Conservation (phyloP, 2,113 vertebrate genomes). For the Laticauda colubrina region DNA sequence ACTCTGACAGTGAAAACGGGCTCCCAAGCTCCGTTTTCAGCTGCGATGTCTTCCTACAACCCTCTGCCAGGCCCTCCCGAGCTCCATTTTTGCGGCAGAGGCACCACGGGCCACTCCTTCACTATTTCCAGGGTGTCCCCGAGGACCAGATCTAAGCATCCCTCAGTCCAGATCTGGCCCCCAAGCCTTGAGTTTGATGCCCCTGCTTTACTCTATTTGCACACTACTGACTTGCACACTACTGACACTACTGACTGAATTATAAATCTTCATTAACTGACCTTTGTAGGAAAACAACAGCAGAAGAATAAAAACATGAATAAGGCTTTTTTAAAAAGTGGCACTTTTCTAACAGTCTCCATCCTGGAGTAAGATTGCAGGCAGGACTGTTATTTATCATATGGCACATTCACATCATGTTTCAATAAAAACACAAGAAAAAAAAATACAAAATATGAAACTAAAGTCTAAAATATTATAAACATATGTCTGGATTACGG, state of each 20-base stretch:
- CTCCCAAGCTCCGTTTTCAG: no score
- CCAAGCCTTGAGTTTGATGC: no score
- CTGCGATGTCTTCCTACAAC: no score
- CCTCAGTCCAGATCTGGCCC: no score
- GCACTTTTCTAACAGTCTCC: neutral
- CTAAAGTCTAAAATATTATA: neutral
- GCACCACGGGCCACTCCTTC: no score
- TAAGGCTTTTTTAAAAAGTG: neutral
- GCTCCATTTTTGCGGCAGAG: no score
- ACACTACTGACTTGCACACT: neutral
- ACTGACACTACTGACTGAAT: neutral
- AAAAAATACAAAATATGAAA: neutral
- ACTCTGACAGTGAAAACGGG: no score
- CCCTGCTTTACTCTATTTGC: neutral
- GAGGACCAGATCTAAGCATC: no score
- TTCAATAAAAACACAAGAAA: neutral
- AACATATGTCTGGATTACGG: neutral
- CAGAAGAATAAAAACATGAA: neutral
- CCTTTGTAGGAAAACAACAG: neutral
- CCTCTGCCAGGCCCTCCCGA: no score
- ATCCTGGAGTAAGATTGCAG: neutral
- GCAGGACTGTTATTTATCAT: neutral
- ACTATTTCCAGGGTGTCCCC: no score
- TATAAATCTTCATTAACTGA: neutral
- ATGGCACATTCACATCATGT: neutral